These are phyloP conservation scores for Gerosis bhagava DNA, from an alignment of 2,888 invertebrate genomes.

Conservation along the genomic window DNA sequence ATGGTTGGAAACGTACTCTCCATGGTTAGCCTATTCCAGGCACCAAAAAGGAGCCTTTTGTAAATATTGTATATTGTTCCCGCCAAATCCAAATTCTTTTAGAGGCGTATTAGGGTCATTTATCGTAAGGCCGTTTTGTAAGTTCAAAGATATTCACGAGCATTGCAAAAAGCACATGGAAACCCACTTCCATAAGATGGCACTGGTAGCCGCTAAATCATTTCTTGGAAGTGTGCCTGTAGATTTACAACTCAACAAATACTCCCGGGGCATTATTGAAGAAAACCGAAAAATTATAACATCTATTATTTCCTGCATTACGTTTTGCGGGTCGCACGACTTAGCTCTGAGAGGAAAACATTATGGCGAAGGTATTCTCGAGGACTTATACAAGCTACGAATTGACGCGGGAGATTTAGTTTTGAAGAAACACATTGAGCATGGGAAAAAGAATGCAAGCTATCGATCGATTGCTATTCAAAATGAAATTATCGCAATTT, in stretches of 20 bases:
- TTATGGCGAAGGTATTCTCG: constrained; percentile 10
- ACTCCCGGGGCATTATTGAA: constrained; percentile 1
- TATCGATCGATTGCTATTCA: neutral
- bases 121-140: constrained; percentile 31
- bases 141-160: constrained; percentile 36
- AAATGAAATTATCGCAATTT: constrained; percentile 8
- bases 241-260: constrained; percentile 19
- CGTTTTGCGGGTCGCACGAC: neutral
- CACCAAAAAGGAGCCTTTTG: constrained; percentile 26
- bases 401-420: neutral
- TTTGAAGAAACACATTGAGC: neutral
- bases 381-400: constrained; percentile 28
- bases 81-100: constrained; percentile 27
- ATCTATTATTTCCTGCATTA: no score
- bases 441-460: neutral
- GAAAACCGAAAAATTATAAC: no score
- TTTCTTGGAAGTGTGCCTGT: constrained; percentile 23
- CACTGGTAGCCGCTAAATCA: constrained; percentile 22
- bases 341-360: constrained; percentile 10
- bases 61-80: constrained; percentile 27
- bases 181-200: constrained; percentile 24
- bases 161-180: constrained; percentile 30
- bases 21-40: constrained; percentile 21
- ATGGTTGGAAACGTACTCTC: constrained; percentile 3
- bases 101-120: constrained; percentile 28